These are phyloP conservation scores for Ephydatia muelleri DNA, from an alignment of 37 sponge, comb jelly and placozoan genomes.

Conservation along the genomic window DNA sequence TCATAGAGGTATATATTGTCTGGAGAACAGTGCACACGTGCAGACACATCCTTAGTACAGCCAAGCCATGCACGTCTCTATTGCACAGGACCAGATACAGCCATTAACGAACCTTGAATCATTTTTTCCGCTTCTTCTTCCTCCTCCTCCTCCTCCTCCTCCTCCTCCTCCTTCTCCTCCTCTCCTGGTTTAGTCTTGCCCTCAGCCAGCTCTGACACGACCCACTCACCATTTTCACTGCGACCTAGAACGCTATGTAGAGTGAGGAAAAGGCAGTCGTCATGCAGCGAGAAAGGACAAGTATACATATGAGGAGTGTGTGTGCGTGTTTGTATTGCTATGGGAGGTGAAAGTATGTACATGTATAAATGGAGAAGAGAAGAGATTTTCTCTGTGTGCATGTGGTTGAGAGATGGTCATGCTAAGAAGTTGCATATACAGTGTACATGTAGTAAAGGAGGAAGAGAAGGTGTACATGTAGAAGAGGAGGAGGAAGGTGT, in stretches of 20 bases:
- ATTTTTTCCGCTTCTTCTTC: not conserved
- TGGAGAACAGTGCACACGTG: constrained; percentile 5
- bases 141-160: not conserved
- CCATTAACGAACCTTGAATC: not conserved
- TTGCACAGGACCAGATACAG: not conserved
- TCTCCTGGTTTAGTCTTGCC: not conserved
- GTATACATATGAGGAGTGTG: too few relatives aligned
- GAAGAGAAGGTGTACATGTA: too few relatives aligned
- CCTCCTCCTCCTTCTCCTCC: not conserved
- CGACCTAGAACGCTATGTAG: constrained; percentile 45
- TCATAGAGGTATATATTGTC: constrained; percentile 80
- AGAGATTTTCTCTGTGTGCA: too few relatives aligned
- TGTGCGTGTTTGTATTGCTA: too few relatives aligned
- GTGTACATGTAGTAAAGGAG: too few relatives aligned
- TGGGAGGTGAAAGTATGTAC: too few relatives aligned
- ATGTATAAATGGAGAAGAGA: too few relatives aligned
- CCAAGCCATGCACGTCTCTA: not conserved
- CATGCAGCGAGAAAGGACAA: too few relatives aligned
- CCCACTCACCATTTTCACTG: constrained; percentile 63
- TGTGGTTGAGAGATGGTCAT: too few relatives aligned
- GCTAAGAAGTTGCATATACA: not conserved
- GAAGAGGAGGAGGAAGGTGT: too few relatives aligned
- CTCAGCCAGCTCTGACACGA: constrained; percentile 15
- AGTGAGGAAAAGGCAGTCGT: not conserved
- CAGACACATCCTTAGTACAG: not conserved